Conservation (phyloP, 1,140 invertebrate species). For the Pseudachorutes palmiensis region DNA sequence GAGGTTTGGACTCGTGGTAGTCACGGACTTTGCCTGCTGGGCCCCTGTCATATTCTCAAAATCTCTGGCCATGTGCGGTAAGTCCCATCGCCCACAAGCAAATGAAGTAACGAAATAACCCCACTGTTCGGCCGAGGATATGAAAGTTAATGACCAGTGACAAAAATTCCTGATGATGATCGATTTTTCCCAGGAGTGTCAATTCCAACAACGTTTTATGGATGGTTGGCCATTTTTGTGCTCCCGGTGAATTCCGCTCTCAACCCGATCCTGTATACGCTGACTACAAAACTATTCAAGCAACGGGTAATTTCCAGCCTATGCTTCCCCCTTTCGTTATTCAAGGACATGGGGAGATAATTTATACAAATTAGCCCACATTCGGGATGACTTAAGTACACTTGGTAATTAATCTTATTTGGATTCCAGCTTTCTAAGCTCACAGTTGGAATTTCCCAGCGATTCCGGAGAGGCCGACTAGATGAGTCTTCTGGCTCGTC, state of each 20-base stretch:
- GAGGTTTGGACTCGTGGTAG: slow-evolving; percentile 41
- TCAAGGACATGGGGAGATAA: not conserved
- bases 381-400: too few species aligned
- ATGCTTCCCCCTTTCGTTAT: not conserved
- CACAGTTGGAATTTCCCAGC: slow-evolving; percentile 26
- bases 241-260: slow-evolving; percentile 62
- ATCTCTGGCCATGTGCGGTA: slow-evolving; percentile 50
- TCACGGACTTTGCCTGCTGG: slow-evolving; percentile 58
- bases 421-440: slow-evolving; percentile 27
- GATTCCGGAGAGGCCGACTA: slow-evolving; percentile 12
- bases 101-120: not conserved
- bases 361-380: not conserved
- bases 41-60: slow-evolving; percentile 55
- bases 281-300: slow-evolving; percentile 54
- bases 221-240: slow-evolving; percentile 60
- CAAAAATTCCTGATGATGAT: not conserved
- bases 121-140: not conserved
- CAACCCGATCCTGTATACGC: slow-evolving; percentile 63
- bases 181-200: slow-evolving; percentile 41
- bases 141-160: too few species aligned
- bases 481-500: slow-evolving; percentile 29
- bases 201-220: slow-evolving; percentile 50
- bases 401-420: not conserved
- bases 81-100: not conserved
- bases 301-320: slow-evolving; percentile 43